Base-by-base conservation (phyloP, 1,140 invertebrate species). In the Spodoptera frugiperda region DNA sequence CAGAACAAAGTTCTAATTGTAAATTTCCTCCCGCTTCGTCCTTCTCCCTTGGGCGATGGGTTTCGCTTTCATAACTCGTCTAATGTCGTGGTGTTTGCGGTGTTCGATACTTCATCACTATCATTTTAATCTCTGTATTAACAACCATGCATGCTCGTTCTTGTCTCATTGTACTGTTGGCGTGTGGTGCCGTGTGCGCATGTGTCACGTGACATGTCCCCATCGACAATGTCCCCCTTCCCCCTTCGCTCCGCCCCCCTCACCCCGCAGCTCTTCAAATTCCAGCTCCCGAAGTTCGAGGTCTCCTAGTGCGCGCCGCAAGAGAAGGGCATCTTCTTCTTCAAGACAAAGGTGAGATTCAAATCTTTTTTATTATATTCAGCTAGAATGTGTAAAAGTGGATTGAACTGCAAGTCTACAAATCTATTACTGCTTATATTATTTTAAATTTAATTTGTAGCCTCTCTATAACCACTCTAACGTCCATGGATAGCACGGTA, bases 261-360 rank as follows among this genome's bases (percentile, higher is more conserved):
- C 83, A 93, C 88, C 84, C 89, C 87, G 84, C 88, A 94, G 92
- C 91, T 91, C 88, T 93, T 94, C 89, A 91, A 88, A 90, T 94
- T 94, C 90, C 92, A 94, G 95, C 85, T 96, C 95, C 86, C 95
- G 91, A 78, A 93, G 88, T 83, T 93, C 92, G 76, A 88, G 91
- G 72, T 90, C 91, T 44, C 86, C 91, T 49, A 89, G 89, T 33
- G 88, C 89, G 39, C 81, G 91, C n/a, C 88, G 90, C 78, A 93
- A 93, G 86, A 77, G 90, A 77, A 81, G 88, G 65, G 89, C 89
- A 1, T 91, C 91, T 1, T 91, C 91, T 57, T 92, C 93, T 25
- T 91, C 91, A 14, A 86, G 89, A 78, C 93, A 94, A 84, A 93
- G 93, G 93, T 92, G 83, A 79, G 78, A 67, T 48, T 87, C 83